Evolutionary conservation across 2,113 vertebrate species (phyloP).

Genomic region (Chionodraco myersi): DNA sequence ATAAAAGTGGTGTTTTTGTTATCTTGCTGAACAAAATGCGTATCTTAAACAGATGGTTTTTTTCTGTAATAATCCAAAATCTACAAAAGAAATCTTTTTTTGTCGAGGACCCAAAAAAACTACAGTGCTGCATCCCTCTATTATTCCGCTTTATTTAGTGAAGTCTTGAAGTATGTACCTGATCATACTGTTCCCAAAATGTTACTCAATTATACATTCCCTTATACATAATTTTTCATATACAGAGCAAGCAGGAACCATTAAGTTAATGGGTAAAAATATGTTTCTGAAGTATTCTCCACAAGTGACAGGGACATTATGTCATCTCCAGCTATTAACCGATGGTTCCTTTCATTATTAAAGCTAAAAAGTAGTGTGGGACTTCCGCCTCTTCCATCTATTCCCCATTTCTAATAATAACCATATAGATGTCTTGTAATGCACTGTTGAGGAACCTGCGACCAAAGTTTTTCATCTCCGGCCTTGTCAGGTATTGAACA

Average conservation of each 20-base stretch:
- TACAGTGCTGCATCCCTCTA: no score
- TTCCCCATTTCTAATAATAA: constrained; percentile 29
- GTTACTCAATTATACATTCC: neutral
- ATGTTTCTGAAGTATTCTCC: constrained; percentile 7
- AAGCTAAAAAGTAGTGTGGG: constrained; percentile 17
- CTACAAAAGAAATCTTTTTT: no score
- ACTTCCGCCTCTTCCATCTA: neutral
- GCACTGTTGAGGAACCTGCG: no score
- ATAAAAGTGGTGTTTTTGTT: no score
- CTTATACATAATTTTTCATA: neutral
- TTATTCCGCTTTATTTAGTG: neutral
- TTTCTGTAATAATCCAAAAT: no score
- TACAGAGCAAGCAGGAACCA: neutral
- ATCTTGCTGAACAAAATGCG: no score
- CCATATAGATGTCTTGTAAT: neutral
- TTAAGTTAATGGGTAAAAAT: constrained; percentile 1
- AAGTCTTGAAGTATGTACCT: neutral
- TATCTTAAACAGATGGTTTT: no score
- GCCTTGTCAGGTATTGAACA: no score
- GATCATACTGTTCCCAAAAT: neutral
- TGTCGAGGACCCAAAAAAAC: no score
- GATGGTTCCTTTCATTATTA: constrained; percentile 34
- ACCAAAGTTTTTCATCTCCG: no score
- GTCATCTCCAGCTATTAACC: constrained; percentile 20
- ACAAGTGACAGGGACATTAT: neutral